Conservation (phyloP, 2,888 invertebrate genomes). For the Byasa hedistus region DNA sequence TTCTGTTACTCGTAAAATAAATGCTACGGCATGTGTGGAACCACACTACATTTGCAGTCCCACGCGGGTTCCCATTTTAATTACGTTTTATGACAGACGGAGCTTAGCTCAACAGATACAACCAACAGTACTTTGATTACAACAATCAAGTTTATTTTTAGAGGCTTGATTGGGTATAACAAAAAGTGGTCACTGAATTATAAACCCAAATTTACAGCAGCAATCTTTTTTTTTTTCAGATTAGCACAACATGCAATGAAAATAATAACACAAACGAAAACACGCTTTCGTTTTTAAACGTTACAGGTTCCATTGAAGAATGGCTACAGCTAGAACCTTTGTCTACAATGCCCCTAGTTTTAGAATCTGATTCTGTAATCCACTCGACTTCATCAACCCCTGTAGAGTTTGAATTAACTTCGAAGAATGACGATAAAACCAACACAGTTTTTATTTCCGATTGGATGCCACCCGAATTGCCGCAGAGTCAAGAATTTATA, state of each 20-base stretch:
- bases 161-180: too few species aligned
- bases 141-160: too few species aligned
- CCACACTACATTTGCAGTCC: too few species aligned
- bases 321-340: conserved; percentile 65
- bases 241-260: neutral
- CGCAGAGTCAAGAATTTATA: conserved; percentile 75
- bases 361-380: conserved; percentile 36
- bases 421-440: conserved; percentile 27
- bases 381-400: conserved; percentile 37
- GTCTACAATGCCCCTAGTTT: conserved; percentile 46
- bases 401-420: conserved; percentile 33
- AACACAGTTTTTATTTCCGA: conserved; percentile 63
- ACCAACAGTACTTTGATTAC: too few species aligned
- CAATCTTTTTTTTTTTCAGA: conserved; percentile 33
- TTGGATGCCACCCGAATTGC: conserved; percentile 81
- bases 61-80: too few species aligned
- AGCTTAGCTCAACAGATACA: too few species aligned
- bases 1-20: too few species aligned
- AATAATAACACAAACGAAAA: conserved; percentile 42
- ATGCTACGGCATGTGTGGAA: too few species aligned
- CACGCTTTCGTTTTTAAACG: conserved; percentile 58
- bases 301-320: conserved; percentile 61
- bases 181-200: neutral
- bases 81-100: too few species aligned
- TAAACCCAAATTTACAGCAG: neutral